Base-by-base conservation (phyloP, 2,797 vertebrate genomes). In the Poeciliopsis turneri region DNA sequence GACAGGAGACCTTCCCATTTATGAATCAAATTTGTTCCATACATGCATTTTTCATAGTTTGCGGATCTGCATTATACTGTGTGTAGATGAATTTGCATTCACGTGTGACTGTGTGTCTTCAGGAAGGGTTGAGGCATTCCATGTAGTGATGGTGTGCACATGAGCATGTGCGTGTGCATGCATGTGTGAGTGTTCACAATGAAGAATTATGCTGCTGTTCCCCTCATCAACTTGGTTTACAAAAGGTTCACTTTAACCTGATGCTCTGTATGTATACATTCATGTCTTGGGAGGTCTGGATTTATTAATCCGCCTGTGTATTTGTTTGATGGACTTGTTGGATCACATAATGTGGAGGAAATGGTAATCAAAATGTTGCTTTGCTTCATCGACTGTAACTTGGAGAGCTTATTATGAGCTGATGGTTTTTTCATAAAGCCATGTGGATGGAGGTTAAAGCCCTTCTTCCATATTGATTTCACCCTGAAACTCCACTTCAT, bases 1-100 rank as follows among this genome's bases (percentile, higher is more conserved):
- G 92, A 94, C 94, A 93, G 93, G 92, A 95, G 95, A 95, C 92
- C 90, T 94, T 92, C 85, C 89, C 90, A 88, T 95, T 95, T 95
- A 94, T 93, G 91, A 95, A 95, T 95, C 87, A 89, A 89, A 95
- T 95, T 94, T 94, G 94, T 94, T 94, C 92, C 84, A 90, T 89
- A 23, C 94, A 92, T 93, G 91, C 91, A 89, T 93, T 93, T 95
- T 93, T 90, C 93, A 89, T 82, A 59, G 78, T 79, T 68, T 73
- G 74, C 74, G 78, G 88, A 82, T 79, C 88, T 86, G 85, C 80
- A 86, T 86, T 89, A 89, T 82, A 77, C 86, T 79, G 78, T 93
- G 88, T 94, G 92, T 95, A 90, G 87, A 92, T 90, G 85, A 88
- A 85, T 78, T 61, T 82, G 64, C 33, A 18, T 2, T 69, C 71